Percentiles rank a stretch among this genome's conserved stretches.
Evolutionary conservation across 2,888 invertebrate species (phyloP).

Genomic region (Hybos culiciformis): DNA sequence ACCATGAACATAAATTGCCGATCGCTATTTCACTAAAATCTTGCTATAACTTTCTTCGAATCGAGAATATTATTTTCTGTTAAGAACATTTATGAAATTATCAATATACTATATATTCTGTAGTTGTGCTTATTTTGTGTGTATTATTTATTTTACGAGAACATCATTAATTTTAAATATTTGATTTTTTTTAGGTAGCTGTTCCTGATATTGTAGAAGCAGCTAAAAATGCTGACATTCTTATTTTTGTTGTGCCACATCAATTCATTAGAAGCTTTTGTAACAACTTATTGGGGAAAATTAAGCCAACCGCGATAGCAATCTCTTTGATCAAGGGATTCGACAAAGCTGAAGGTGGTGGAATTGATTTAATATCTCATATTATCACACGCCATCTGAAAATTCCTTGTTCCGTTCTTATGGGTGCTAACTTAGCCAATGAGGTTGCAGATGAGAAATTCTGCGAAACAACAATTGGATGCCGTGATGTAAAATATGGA

Average conservation of each 20-base stretch:
- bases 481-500: conserved; percentile 63
- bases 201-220: conserved; percentile 83
- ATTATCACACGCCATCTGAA: conserved; percentile 76
- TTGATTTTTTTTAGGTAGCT: conserved; percentile 53
- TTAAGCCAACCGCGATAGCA: conserved; percentile 81
- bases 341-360: conserved; percentile 78
- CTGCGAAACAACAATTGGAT: conserved; percentile 97
- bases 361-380: conserved; percentile 90
- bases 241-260: conserved; percentile 95
- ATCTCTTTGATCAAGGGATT: conserved; percentile 96
- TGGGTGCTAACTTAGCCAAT: conserved; percentile 97
- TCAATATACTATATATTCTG: no score
- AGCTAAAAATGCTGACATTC: conserved; percentile 81
- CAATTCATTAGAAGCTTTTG: conserved; percentile 87
- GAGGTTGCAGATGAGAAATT: conserved; percentile 97
- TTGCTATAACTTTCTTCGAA: no score
- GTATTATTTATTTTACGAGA: no score
- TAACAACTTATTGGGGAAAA: conserved; percentile 69
- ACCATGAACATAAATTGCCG: no score
- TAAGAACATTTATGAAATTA: no score
- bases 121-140: no score
- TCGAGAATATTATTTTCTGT: no score
- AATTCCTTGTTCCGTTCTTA: conserved; percentile 87
- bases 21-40: no score
- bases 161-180: no score